Evolutionary conservation across 2,113 vertebrate genomes (phyloP).

Genomic region (Neopipo cinnamomea): DNA sequence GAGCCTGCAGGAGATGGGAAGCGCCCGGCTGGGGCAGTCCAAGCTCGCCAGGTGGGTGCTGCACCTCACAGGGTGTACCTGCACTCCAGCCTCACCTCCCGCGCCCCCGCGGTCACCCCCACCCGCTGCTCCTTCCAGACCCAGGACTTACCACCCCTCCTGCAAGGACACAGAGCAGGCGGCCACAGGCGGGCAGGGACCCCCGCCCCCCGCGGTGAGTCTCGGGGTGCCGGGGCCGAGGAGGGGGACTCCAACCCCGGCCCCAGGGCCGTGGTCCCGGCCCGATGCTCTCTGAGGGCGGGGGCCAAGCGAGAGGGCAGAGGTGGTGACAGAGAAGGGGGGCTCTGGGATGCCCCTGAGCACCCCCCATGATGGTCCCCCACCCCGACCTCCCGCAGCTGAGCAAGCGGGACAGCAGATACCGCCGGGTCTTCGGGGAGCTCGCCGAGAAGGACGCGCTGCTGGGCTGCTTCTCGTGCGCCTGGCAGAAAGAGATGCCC

Average conservation of each 20-base stretch:
- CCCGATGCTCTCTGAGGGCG: accelerated
- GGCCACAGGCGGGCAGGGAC: not conserved
- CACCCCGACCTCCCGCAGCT: not conserved
- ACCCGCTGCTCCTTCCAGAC: not conserved
- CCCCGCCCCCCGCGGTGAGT: not conserved
- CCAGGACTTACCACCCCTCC: conserved; percentile 21
- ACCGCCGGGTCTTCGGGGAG: conserved; percentile 82
- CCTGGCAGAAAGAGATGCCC: conserved; percentile 84
- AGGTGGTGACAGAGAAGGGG: accelerated
- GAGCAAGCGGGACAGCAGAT: conserved; percentile 76
- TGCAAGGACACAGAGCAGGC: not conserved
- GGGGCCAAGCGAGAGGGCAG: not conserved
- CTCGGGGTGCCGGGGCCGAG: not conserved
- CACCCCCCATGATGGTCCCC: accelerated
- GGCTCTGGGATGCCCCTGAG: not conserved
- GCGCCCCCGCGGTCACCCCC: not conserved
- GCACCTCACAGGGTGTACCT: accelerated
- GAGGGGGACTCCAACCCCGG: conserved; percentile 14
- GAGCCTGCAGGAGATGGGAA: conserved; percentile 77
- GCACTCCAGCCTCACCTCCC: conserved; percentile 33
- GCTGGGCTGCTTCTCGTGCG: conserved; percentile 82
- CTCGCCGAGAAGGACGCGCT: conserved; percentile 74
- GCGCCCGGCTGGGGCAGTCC: not conserved
- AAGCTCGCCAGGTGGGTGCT: conserved; percentile 15
- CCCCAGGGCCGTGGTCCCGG: accelerated